Percentiles rank a stretch among this genome's conserved stretches.
Evolutionary conservation across 2,888 invertebrate species (phyloP).

Genomic region (Tridacna gigas): DNA sequence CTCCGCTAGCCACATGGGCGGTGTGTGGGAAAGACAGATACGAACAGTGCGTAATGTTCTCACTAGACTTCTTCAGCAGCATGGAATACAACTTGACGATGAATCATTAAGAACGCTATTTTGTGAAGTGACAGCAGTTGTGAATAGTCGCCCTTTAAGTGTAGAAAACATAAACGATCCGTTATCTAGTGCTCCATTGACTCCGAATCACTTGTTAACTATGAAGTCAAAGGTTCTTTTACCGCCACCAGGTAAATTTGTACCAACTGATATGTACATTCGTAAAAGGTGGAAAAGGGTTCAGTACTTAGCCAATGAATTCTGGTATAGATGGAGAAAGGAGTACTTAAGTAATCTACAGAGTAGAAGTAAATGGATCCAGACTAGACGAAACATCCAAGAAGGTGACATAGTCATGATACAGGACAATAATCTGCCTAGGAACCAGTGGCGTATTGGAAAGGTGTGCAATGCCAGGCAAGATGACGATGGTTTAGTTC

Average conservation of each 20-base stretch:
- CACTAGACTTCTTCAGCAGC: conserved; percentile 36
- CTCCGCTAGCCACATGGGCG: conserved; percentile 69
- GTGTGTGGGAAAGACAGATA: conserved; percentile 73
- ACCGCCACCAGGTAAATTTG: conserved; percentile 27
- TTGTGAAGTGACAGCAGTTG: conserved; percentile 54
- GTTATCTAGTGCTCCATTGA: conserved; percentile 48
- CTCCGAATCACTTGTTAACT: conserved; percentile 64
- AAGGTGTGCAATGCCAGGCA: conserved; percentile 17
- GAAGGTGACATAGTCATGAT: conserved; percentile 56
- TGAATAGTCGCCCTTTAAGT: conserved; percentile 63
- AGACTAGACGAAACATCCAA: conserved; percentile 21
- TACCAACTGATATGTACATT: conserved; percentile 14
- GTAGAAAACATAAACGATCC: conserved; percentile 53
- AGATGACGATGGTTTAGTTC: conserved; percentile 41
- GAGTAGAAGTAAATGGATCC: conserved; percentile 26
- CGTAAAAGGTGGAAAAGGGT: conserved; percentile 31
- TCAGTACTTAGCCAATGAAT: conserved; percentile 8
- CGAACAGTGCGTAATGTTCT: conserved; percentile 63
- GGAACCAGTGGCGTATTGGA: conserved; percentile 39
- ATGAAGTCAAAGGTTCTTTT: conserved; percentile 47
- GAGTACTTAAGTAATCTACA: conserved; percentile 44
- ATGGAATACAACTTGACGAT: conserved; percentile 52
- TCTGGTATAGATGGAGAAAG: conserved; percentile 1
- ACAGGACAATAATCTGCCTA: conserved; percentile 38
- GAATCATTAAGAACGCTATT: conserved; percentile 55